Base-by-base conservation (phyloP, 35 echinoderm and acorn worm species). In the Amphiura filiformis region DNA sequence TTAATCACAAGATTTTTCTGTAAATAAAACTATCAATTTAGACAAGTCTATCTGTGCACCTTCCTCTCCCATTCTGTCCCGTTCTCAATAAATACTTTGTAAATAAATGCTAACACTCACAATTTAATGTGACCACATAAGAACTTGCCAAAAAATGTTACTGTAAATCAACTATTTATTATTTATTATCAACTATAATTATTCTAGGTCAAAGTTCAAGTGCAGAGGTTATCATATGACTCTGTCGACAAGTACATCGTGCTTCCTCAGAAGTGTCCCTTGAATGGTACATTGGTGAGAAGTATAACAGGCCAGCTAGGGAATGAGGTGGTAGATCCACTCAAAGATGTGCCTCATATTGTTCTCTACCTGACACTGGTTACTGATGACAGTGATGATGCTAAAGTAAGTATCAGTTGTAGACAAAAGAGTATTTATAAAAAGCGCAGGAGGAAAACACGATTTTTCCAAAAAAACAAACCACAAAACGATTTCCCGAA, bases 361-460 rank as follows among this genome's bases (percentile, higher is more conserved):
- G 78, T 93, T 35, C 91, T 91, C 84, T 97, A 94, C 81, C 91
- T 97, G 1, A 93, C 93, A 22, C 89, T 97, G 84, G 92, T 87
- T 14, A 84, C 81, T 52, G 95, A 97, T 2, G 95, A 91, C 40
- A 76, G 44, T 37, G 92, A 93, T 35, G 82, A 96, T 75, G 82
- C 36, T 14, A 88, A 96, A 90, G 94, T 92, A 92, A 38, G n/a
- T n/a, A n/a, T n/a, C n/a, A n/a, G n/a, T n/a, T n/a, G n/a, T n/a
- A n/a, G n/a, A 33, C 38, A 76, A 37, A 7, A 0, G 30, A 56
- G 14, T 26, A 4, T 12, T 36, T 77, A 0, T 35, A 15, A 31
- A 36, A 7, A 0, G 12, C 1, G 13, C 39, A 2, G 7, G 36
- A 5, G n/a, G n/a, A n/a, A n/a, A n/a, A n/a, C n/a, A n/a, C n/a